Evolutionary conservation across 2,888 invertebrate species (phyloP), one percentile per base, ranked within the genome.

Genomic region (Antheraea assamensis): DNA sequence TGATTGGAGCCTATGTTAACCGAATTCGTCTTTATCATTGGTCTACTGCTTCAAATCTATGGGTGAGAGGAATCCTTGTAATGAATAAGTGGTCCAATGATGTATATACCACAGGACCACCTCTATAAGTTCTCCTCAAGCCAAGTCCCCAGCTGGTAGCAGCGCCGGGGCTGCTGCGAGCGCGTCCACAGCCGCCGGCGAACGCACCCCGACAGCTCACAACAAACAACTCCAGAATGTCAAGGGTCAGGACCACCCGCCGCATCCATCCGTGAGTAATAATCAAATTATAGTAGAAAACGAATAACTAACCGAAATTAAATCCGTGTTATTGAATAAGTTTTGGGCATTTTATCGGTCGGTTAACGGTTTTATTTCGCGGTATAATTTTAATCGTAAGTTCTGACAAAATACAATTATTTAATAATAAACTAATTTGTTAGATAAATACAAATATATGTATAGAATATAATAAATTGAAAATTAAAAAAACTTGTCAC

Each of bases 141-240:
- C 96, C 76, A 97, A 97, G 92, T 96, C 96, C n/a, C 97, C 97
- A 8, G 97, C 96, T 58, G 96, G 96, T 78, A 96, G 96, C 90
- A 96, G 96, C 87, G 95, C 91, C 72, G 96, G 95, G 1, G 88
- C 92, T 0, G 88, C 87, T 72, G 95, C 95, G 71, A 83, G 93
- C 81, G 92, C 96, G 75, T 93, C 93, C 2, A 86, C 90, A 71
- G 95, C 94, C 71, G 95, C 93, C 74, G 95, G 96, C 78, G 91
- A 95, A 82, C 84, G 95, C 81, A 87, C 97, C 88, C 88, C 96
- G 87, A 88, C 96, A 70, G 96, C 96, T 5, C 96, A 96, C 89
- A 97, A 97, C 95, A 97, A 97, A 85, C 96, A 96, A 82, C 95
- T 97, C 79, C 96, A 96, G 84, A 97, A 97, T 95, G 97, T 97